Percentiles rank a stretch among this genome's conserved stretches.
These are phyloP conservation scores for Pachydiplax longipennis DNA, from an alignment of 2,888 invertebrate species.

Conservation along the genomic window DNA sequence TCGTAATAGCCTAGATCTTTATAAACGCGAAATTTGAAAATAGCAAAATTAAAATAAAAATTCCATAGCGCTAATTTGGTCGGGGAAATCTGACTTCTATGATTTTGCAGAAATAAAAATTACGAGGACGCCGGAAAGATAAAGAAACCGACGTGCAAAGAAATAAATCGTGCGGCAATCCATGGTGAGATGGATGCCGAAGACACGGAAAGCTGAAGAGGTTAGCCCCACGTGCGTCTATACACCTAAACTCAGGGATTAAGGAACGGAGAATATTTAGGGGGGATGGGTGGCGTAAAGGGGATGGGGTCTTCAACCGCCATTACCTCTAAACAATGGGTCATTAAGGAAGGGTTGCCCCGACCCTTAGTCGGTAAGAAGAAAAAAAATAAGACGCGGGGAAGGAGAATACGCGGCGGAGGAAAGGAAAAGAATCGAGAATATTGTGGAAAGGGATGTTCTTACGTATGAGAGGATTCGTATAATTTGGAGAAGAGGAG, in stretches of 20 bases:
- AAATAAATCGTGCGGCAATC: too few relatives aligned
- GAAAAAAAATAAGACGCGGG: not conserved
- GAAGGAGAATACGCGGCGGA: not conserved
- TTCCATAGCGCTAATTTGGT: too few relatives aligned
- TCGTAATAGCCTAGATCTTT: too few relatives aligned
- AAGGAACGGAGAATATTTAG: not conserved
- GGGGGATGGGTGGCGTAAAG: not conserved
- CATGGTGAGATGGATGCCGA: too few relatives aligned
- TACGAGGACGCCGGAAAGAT: too few relatives aligned
- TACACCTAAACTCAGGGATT: not conserved
- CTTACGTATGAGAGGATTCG: not conserved
- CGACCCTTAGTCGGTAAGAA: slow-evolving; percentile 1
- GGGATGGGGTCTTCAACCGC: slow-evolving; percentile 27
- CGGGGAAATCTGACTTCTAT: too few relatives aligned
- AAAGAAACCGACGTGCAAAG: too few relatives aligned
- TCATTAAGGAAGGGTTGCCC: slow-evolving; percentile 39
- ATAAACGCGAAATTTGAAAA: too few relatives aligned
- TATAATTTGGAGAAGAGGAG: slow-evolving; percentile 3
- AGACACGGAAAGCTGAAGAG: not conserved
- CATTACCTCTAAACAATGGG: slow-evolving; percentile 44
- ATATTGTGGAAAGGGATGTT: slow-evolving; percentile 2
- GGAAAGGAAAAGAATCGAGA: not conserved
- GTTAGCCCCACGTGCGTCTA: not conserved
- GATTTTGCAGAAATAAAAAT: too few relatives aligned
- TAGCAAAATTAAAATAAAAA: too few relatives aligned